These are phyloP conservation scores for Zoanthus sansibaricus DNA, from an alignment of 92 coral and sea anemone species.

Conservation along the genomic window DNA sequence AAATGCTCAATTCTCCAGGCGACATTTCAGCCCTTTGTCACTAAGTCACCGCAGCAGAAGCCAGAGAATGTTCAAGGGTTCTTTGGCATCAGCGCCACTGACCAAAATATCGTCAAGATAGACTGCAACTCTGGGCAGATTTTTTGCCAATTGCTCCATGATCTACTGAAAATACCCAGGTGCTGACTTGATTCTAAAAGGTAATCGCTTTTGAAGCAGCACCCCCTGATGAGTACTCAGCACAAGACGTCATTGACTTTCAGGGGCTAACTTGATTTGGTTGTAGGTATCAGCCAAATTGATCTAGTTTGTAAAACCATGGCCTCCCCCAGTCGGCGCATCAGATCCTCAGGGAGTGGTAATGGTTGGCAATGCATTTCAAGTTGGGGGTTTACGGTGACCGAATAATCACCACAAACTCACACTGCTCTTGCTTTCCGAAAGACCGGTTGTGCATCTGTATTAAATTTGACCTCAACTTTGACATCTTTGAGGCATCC, in stretches of 20 bases:
- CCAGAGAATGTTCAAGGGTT: constrained; percentile 28
- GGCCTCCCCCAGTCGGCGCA: constrained; percentile 35
- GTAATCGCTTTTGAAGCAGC: no score
- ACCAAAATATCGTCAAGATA: no score
- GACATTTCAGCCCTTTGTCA: not conserved
- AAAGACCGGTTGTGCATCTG: no score
- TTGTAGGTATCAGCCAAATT: constrained; percentile 56
- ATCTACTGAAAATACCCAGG: constrained; percentile 46
- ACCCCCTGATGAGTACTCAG: not conserved
- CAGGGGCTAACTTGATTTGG: not conserved
- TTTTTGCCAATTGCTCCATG: constrained; percentile 27
- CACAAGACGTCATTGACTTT: constrained; percentile 25
- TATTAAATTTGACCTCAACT: no score
- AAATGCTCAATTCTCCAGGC: constrained; percentile 29
- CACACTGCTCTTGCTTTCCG: no score
- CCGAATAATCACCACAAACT: no score
- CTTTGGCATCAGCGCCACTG: not conserved
- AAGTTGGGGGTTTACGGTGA: no score
- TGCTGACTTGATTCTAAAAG: constrained; percentile 4
- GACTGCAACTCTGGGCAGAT: constrained; percentile 22
- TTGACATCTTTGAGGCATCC: no score
- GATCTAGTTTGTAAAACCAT: constrained; percentile 49
- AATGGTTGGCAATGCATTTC: constrained; percentile 40
- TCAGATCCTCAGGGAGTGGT: constrained; percentile 25
- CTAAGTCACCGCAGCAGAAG: constrained; percentile 1